Conservation (phyloP, 2,113 vertebrate species). For the Erinaceus europaeus region DNA sequence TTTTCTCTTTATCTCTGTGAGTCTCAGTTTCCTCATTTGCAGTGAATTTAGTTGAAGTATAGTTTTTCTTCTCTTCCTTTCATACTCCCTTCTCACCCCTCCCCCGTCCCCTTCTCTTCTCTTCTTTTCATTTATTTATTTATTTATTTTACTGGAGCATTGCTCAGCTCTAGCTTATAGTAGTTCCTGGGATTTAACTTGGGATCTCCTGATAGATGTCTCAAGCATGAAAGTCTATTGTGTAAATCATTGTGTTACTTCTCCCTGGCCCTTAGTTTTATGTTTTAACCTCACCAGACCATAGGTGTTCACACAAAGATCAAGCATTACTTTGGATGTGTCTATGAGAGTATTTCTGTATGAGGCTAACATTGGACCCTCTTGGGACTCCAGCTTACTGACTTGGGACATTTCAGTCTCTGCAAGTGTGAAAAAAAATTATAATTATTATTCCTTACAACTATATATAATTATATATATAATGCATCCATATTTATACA, state of each 20-base stretch:
- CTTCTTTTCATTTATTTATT: neutral
- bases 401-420: neutral
- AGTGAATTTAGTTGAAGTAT: too few species aligned
- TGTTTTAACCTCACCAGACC: too few species aligned
- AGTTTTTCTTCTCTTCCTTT: too few species aligned
- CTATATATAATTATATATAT: neutral
- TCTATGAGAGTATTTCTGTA: neutral
- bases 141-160: neutral
- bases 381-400: neutral
- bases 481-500: neutral
- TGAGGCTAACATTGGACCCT: neutral
- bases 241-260: too few species aligned
- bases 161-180: too few species aligned
- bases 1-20: too few species aligned
- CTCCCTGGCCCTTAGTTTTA: too few species aligned
- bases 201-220: too few species aligned
- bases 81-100: neutral
- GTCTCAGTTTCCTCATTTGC: too few species aligned
- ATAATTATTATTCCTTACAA: neutral
- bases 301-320: too few species aligned
- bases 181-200: too few species aligned
- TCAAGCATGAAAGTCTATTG: too few species aligned
- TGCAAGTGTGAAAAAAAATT: neutral
- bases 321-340: neutral
- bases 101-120: neutral